Base-by-base conservation (phyloP, 92 coral and sea anemone species). In the Porites rus region DNA sequence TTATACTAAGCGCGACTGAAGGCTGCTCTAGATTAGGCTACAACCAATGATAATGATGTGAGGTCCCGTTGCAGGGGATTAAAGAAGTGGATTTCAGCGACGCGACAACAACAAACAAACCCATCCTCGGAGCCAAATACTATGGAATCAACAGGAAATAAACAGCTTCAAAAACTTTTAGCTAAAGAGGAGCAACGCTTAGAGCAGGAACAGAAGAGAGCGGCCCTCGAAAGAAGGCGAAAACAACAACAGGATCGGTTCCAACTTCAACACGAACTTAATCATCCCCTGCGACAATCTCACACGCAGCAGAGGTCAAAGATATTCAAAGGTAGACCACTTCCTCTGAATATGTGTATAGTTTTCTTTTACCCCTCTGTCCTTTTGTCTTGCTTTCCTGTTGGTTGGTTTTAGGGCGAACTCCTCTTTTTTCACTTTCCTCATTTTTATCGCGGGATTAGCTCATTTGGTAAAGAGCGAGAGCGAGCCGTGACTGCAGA, bases 261-360 rank as follows among this genome's bases (percentile, higher is more conserved):
- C 62, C 84, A 88, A 13, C 89, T 85, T 19, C 98, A 97, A 51
- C 95, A 91, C n/a, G 98, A 96, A 17, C 78, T 95, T 16, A 92
- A 87, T 54, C 99, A 97, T 60, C 99, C 99, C 1, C 78, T 97
- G 13, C 87, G 97, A 84, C 92, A 92, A 16, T 98, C 95, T 72
- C 95, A 94, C 75, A 75, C 13, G 51, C 83, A 12, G 74, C 96
- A 91, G 20, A 59, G 74, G 71, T 63, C 79, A 9, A 82, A 89
- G 72, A 84, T 88, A 46, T 38, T 89, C 24, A 82, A 86, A 94
- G 94, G 98, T 96, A 66, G 25, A 72, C 46, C 46, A 38, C 46
- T 7, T 38, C 46, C 46, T 38, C 46, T 4, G 46, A 38, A 38
- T 38, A 0, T 3, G 6, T 38, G 46, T 38, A 38, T 38, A 38